Evolutionary conservation across 1,140 invertebrate species (phyloP).

Genomic region (Heliconius eleuchia): DNA sequence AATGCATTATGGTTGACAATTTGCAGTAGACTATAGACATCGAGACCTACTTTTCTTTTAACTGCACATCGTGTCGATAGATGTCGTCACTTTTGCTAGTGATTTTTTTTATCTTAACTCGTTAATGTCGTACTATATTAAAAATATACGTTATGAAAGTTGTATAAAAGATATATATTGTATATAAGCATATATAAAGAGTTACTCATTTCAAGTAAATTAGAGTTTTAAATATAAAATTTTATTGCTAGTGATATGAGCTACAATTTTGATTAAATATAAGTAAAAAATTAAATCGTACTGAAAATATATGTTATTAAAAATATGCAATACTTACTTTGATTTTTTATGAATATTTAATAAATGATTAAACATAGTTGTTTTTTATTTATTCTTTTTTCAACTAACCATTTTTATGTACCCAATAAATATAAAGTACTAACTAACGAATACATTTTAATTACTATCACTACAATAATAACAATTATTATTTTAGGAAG

Average conservation of each 20-base stretch:
- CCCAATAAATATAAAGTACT: background rate
- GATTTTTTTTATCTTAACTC: constrained; percentile 18
- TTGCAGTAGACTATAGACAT: constrained; percentile 75
- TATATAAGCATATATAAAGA: too few species aligned
- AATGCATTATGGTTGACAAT: constrained; percentile 82
- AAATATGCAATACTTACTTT: background rate
- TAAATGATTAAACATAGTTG: background rate
- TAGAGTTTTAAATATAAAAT: too few species aligned
- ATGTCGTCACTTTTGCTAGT: constrained; percentile 47
- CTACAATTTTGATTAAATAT: background rate
- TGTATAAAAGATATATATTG: too few species aligned
- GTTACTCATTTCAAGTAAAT: too few species aligned
- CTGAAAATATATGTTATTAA: background rate
- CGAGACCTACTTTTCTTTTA: constrained; percentile 47
- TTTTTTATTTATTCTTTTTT: background rate
- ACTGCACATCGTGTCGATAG: constrained; percentile 39
- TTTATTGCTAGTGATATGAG: background rate
- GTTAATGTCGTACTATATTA: background rate
- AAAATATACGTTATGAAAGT: background rate
- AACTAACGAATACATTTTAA: background rate
- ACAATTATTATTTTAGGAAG: background rate
- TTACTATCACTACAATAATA: background rate
- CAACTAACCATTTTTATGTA: background rate
- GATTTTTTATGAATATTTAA: background rate
- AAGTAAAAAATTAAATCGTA: background rate